These are phyloP conservation scores for Lacerta agilis DNA, from an alignment of 2,797 vertebrate species.

Conservation along the genomic window DNA sequence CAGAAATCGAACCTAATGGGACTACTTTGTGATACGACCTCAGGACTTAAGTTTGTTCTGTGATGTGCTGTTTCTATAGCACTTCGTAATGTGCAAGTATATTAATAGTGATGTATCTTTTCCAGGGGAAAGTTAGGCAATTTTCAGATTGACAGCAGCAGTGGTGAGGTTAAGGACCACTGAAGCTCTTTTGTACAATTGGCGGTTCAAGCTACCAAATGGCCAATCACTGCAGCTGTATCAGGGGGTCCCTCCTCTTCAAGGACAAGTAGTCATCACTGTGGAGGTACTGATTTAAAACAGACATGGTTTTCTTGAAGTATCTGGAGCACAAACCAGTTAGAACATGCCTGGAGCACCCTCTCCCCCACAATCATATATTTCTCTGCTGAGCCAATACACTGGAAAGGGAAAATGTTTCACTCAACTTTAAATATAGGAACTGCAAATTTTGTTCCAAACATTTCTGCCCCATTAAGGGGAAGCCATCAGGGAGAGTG, in stretches of 20 bases:
- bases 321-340: background rate
- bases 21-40: background rate
- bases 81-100: background rate
- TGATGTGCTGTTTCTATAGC: background rate
- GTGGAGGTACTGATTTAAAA: slow-evolving; percentile 82
- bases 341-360: background rate
- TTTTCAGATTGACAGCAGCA: slow-evolving; percentile 87
- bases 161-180: slow-evolving; percentile 86
- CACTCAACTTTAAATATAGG: slow-evolving; percentile 24
- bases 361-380: background rate
- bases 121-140: slow-evolving; percentile 70
- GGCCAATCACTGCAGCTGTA: slow-evolving; percentile 82
- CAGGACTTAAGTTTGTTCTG: background rate
- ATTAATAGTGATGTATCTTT: slow-evolving; percentile 29
- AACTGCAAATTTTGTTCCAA: background rate
- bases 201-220: slow-evolving; percentile 79
- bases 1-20: too few species aligned
- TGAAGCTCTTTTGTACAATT: slow-evolving; percentile 71
- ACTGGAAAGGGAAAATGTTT: background rate
- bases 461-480: slow-evolving; percentile 18
- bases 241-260: slow-evolving; percentile 78
- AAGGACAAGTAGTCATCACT: slow-evolving; percentile 80
- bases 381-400: slow-evolving; percentile 27
- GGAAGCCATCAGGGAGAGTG: background rate
- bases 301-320: background rate